phyloP scores from a whole-genome alignment of 2,888 invertebrate species.

The Apodemia duryi region DNA sequence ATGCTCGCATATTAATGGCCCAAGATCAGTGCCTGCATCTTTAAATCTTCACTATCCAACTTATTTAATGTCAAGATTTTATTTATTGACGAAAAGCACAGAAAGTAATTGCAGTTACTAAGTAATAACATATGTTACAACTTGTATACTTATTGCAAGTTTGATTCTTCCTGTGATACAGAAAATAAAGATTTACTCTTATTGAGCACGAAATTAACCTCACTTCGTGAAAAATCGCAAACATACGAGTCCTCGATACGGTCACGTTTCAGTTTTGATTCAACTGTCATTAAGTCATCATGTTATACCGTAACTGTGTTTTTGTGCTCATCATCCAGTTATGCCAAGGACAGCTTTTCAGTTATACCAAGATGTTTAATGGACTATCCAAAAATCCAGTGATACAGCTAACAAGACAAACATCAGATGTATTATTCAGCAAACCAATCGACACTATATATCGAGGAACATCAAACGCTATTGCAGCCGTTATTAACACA shows the following conservation, averaged over 20 bases:
- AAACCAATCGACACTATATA: not conserved
- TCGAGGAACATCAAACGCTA: not conserved
- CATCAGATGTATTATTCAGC: not conserved
- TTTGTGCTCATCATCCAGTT: not conserved
- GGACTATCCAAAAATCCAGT: not conserved
- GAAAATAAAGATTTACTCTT: not conserved
- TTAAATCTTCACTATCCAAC: too few relatives aligned
- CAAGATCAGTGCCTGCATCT: too few relatives aligned
- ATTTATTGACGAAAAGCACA: too few relatives aligned
- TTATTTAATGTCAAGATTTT: too few relatives aligned
- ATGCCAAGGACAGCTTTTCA: not conserved
- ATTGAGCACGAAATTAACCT: conserved; percentile 2
- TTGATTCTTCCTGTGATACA: not conserved
- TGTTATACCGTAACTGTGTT: not conserved
- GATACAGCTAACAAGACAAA: not conserved
- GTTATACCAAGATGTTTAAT: not conserved
- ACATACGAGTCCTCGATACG: not conserved
- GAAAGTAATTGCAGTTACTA: too few relatives aligned
- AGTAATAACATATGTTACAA: too few relatives aligned
- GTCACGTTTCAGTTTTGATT: conserved; percentile 11
- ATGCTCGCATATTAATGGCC: too few relatives aligned
- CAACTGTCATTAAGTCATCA: not conserved
- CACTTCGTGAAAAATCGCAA: not conserved
- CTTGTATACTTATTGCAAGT: not conserved
- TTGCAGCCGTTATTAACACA: not conserved